phyloP scores from a whole-genome alignment of 1,140 invertebrate species.

The Listronotus bonariensis region DNA sequence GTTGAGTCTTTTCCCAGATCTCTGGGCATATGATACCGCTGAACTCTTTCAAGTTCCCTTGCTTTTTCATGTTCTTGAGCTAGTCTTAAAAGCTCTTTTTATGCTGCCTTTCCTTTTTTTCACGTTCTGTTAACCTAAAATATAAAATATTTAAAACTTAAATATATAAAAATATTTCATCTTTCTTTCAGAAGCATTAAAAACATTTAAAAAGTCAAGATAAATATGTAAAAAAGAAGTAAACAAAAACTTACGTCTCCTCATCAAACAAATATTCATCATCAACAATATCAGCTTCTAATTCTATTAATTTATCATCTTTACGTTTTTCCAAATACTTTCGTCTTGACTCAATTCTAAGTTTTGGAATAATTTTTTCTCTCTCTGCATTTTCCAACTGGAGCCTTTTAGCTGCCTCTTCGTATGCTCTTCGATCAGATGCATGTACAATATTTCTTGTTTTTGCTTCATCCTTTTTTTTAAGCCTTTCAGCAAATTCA shows the following conservation, averaged over 20 bases:
- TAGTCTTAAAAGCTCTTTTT: constrained; percentile 87
- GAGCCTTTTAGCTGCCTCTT: constrained; percentile 90
- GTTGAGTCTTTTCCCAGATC: constrained; percentile 71
- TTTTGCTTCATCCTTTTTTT: constrained; percentile 88
- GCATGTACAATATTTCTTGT: constrained; percentile 79
- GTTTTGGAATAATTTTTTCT: constrained; percentile 83
- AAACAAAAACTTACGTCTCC: constrained; percentile 68
- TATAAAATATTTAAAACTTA: constrained; percentile 23
- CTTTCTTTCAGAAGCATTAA: too few relatives aligned
- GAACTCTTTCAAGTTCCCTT: constrained; percentile 86
- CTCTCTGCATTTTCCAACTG: constrained; percentile 85
- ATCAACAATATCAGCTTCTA: constrained; percentile 94
- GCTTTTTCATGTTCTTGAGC: constrained; percentile 97
- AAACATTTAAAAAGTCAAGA: too few relatives aligned
- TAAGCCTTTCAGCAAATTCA: constrained; percentile 88
- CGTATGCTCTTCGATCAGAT: constrained; percentile 77
- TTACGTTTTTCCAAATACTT: constrained; percentile 96
- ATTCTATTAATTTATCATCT: constrained; percentile 93
- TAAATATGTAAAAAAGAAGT: too few relatives aligned
- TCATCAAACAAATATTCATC: constrained; percentile 96
- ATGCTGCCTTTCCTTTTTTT: constrained; percentile 83
- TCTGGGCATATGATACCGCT: constrained; percentile 92
- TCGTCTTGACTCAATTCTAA: constrained; percentile 88
- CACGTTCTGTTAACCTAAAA: constrained; percentile 80
- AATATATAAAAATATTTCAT: too few relatives aligned